Base-by-base conservation (phyloP, 2,797 vertebrate species). In the Falco rusticolus region DNA sequence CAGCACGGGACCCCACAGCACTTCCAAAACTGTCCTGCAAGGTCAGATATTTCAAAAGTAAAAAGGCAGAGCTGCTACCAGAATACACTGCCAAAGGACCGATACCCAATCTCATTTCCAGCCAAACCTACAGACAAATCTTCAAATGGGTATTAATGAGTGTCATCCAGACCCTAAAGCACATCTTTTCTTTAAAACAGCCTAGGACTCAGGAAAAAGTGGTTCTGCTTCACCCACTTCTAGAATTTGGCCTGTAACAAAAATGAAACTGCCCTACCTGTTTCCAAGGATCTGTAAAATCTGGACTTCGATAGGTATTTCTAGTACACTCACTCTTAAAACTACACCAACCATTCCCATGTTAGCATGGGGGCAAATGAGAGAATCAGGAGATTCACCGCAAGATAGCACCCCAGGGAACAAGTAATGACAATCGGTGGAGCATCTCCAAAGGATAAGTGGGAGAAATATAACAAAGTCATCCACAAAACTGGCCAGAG, bases 281-380 rank as follows among this genome's bases (percentile, higher is more conserved):
- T 19, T 66, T 70, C 54, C 41, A 51, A 25, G 11, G 48, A 53
- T 74, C 12, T 41, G 43, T 26, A 65, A 75, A 34, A 90, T 16
- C 7, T 29, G 18, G 26, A 9, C 34, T 68, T 54, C 0, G 0
- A 43, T 0, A 19, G 26, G 33, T 51, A 70, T 47, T 90, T 54
- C 34, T 29, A 61, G n/a, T 2, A 28, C 33, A 16, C 15, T 37
- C 37, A 13, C 21, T 74, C 31, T 48, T n/a, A 56, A 25, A 74
- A 60, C n/a, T 6, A 18, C 43, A 48, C 7, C 26, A 54, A 4
- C 14, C 0, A 0, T 19, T 70, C 34, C 53, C 34, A 7, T 0
- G 11, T 43, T 18, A 34, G 6, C 33, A 7, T 0, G 33, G 16
- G 78, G 22, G 9, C 53, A 57, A n/a, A 7, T 53, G 28, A 47